Base-by-base conservation (phyloP, 2,113 vertebrate genomes). In the Gorsachius goisagi region DNA sequence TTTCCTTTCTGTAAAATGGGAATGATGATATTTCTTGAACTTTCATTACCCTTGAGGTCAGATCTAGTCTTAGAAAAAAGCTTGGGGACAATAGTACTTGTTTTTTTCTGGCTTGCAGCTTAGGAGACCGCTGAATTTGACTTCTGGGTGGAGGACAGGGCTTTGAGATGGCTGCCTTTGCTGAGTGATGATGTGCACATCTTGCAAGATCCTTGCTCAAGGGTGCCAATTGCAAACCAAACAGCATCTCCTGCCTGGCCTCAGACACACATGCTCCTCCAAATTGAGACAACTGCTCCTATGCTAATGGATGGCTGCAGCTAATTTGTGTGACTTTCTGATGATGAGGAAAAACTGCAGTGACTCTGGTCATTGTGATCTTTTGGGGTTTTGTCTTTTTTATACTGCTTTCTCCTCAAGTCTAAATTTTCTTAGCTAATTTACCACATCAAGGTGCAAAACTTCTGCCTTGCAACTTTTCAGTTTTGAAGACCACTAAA, bases 361-460 rank as follows among this genome's bases (percentile, higher is more conserved):
- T 32, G 33, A 52, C 35, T 89, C 27, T 78, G 77, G 77, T 45
- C 62, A 58, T 58, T 62, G 62, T 64, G 59, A 85, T 56, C 5
- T 63, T 66, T 83, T 67, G 41, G 41, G 41, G 41, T 8, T 79
- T 67, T 8, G 15, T 80, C 44, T 44, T 71, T 60, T 88, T 92
- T 33, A 68, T 92, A 72, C 67, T 95, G 19, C 58, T 95, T 96
- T 95, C 73, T 97, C 89, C 53, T 96, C 67, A 93, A 96, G 91
- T 95, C 93, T 97, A 37, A 92, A 93, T 97, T 98, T 97, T 97
- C 96, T 91, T 97, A 94, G 86, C 97, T 98, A 96, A 98, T 97
- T 97, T 96, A 97, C 98, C 98, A 98, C 97, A 97, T 97, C 75
- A 96, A 96, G 95, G 95, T 97, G 96, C 96, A 97, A 97, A 97